Evolutionary conservation across 2,888 invertebrate species (phyloP), one percentile per base, ranked within the genome.

Genomic region (Oconnorella tubifera): DNA sequence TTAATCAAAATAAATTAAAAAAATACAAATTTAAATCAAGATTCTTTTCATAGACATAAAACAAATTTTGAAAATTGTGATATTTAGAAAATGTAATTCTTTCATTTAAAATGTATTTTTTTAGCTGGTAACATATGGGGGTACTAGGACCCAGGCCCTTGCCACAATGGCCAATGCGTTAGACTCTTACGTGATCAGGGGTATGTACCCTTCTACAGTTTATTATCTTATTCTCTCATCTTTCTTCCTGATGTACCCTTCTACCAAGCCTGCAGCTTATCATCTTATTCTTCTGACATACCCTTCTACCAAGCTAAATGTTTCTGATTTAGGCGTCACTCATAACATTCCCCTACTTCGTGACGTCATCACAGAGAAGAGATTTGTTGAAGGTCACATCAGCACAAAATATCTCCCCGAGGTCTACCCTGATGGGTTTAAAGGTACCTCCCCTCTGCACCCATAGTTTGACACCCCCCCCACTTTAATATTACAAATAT

Each of bases 321-420:
- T 23, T 62, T 49, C 6, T 50, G 49, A 33, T 60, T 27, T 40
- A 82, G 84, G 86, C 63, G 85, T 88, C 10, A 85, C 86, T 1
- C 86, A 88, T 76, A 88, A 88, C 77, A 87, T 88, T 69, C 86
- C 88, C 3, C 78, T 88, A 53, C 78, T 88, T 53, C 74, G 88
- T 64, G 87, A 88, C 74, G 86, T 88, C 70, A 79, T 88, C 63
- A 85, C 84, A 2, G 87, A 87, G 79, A 72, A 74, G 27, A 75
- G 80, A n/a, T 88, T 87, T 80, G 82, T 84, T 0, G 70, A 74
- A 23, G 87, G 87, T 2, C 82, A 87, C 73, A 85, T 87, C 68
- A 85, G 82, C 70, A 88, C 88, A 29, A 86, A 87, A 73, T 88
- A 88, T 77, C 80, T 88, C 62, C 83, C 83, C 19, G 82, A 85